phyloP scores from a whole-genome alignment of 2,888 invertebrate species.

The Melangyna quadrimaculata region DNA sequence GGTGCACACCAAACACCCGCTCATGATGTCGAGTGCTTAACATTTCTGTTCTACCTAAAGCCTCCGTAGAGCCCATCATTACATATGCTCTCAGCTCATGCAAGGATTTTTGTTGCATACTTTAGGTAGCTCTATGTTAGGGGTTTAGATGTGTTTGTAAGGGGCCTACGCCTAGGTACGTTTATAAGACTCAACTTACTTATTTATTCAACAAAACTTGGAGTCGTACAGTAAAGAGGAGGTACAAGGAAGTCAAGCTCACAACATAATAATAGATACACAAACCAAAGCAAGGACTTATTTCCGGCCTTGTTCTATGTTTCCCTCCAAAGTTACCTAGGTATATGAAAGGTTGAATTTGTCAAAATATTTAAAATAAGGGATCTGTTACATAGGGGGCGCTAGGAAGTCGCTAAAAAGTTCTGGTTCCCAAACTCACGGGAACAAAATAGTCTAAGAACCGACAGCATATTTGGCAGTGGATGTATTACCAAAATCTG shows the following conservation, averaged over 20 bases:
- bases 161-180: background rate
- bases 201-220: constrained; percentile 40
- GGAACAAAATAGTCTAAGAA: too few species aligned
- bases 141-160: background rate
- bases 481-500: too few species aligned
- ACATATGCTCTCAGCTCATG: constrained; percentile 56
- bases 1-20: background rate
- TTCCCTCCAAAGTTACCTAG: background rate
- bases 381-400: background rate
- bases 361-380: background rate
- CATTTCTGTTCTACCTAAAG: constrained; percentile 22
- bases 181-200: constrained; percentile 45
- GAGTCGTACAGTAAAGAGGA: background rate
- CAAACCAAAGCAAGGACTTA: constrained; percentile 46
- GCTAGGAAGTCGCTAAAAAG: background rate
- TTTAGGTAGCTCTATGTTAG: background rate
- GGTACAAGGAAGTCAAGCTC: constrained; percentile 50
- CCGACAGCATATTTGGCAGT: too few species aligned
- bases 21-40: constrained; percentile 41
- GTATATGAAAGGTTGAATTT: background rate
- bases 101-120: constrained; percentile 29
- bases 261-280: constrained; percentile 30
- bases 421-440: too few species aligned
- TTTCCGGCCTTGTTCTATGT: constrained; percentile 28
- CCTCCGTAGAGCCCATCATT: constrained; percentile 32